Evolutionary conservation across 2,888 invertebrate species (phyloP).

Genomic region (Amorpha juglandis): DNA sequence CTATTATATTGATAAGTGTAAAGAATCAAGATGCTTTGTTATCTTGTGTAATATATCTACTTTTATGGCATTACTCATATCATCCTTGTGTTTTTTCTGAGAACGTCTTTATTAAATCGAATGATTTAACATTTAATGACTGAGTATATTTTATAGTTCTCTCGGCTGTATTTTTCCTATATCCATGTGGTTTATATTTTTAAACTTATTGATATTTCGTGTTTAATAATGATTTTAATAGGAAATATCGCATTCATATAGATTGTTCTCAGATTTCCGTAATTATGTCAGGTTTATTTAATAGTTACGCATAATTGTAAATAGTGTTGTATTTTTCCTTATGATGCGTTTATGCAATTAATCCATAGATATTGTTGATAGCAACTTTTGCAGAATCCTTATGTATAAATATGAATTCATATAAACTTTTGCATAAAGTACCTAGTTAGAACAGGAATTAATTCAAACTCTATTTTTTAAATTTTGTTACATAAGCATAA

Average conservation of each 20-base stretch:
- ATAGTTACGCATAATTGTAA: constrained; percentile 37
- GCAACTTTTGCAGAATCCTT: too few species aligned
- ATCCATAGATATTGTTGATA: too few species aligned
- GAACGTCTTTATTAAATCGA: constrained; percentile 7
- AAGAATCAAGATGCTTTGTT: constrained; percentile 8
- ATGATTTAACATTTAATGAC: constrained; percentile 8
- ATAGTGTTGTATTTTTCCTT: not conserved
- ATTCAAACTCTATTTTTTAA: too few species aligned
- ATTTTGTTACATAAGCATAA: too few species aligned
- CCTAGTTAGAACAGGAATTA: too few species aligned
- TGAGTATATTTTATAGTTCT: not conserved
- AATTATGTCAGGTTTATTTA: constrained; percentile 32
- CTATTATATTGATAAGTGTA: constrained; percentile 10
- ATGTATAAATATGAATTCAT: too few species aligned
- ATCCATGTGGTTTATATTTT: constrained; percentile 2
- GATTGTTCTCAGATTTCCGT: constrained; percentile 12
- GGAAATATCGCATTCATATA: not conserved
- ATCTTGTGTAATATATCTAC: constrained; percentile 8
- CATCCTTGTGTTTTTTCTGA: constrained; percentile 7
- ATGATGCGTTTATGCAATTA: not conserved
- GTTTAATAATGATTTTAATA: not conserved
- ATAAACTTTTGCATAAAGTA: too few species aligned
- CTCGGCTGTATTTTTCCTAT: not conserved
- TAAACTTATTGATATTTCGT: not conserved
- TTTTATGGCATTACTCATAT: constrained; percentile 9